phyloP scores from a whole-genome alignment of 2,797 vertebrate genomes.

The Pelobates cultripes region DNA sequence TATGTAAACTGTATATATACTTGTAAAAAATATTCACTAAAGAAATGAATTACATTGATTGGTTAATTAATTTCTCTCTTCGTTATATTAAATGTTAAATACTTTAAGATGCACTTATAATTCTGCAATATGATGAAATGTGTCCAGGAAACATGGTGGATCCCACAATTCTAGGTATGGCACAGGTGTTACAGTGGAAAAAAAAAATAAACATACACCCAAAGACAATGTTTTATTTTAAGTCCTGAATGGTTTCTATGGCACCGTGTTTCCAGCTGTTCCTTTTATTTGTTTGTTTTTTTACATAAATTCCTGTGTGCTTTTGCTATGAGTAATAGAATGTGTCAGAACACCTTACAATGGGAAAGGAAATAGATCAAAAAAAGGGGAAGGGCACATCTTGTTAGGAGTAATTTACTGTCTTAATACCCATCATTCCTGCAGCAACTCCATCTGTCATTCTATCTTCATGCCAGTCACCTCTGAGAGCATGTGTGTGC shows the following conservation, averaged over 20 bases:
- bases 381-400: not conserved
- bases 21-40: too few relatives aligned
- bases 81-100: too few relatives aligned
- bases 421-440: not conserved
- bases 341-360: conserved; percentile 20
- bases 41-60: too few relatives aligned
- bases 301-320: not conserved
- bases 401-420: conserved; percentile 20
- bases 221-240: not conserved
- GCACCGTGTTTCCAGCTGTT: not conserved
- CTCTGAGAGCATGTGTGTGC: not conserved
- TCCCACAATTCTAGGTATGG: too few relatives aligned
- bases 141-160: too few relatives aligned
- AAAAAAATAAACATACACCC: not conserved
- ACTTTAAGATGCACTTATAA: too few relatives aligned
- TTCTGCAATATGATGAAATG: too few relatives aligned
- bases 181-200: too few relatives aligned
- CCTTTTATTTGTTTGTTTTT: not conserved
- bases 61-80: too few relatives aligned
- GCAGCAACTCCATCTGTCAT: not conserved
- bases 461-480: conserved; percentile 6
- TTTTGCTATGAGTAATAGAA: conserved; percentile 24
- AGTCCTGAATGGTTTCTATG: not conserved
- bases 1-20: too few relatives aligned
- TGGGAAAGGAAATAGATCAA: conserved; percentile 19